phyloP scores from a whole-genome alignment of 1,140 invertebrate genomes.

The Patella vulgata region DNA sequence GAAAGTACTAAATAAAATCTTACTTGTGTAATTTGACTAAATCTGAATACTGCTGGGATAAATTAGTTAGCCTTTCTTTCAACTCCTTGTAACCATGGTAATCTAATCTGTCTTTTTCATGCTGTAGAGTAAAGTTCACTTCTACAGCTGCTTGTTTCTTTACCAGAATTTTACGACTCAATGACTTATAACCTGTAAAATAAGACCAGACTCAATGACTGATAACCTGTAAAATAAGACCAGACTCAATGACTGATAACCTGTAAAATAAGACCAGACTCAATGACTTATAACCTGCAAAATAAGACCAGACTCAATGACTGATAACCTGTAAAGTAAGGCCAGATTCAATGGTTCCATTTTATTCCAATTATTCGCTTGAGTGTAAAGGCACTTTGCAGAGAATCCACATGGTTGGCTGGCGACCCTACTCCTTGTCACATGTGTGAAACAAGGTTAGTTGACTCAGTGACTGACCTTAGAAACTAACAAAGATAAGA shows the following conservation, averaged over 20 bases:
- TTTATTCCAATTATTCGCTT: too few species aligned
- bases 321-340: too few species aligned
- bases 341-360: too few species aligned
- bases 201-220: slow-evolving; percentile 27
- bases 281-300: slow-evolving; percentile 45
- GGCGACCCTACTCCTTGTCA: too few species aligned
- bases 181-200: slow-evolving; percentile 44
- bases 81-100: slow-evolving; percentile 90
- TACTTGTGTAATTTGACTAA: slow-evolving; percentile 33
- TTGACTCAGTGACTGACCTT: too few species aligned
- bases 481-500: too few species aligned
- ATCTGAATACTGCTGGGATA: slow-evolving; percentile 81
- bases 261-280: slow-evolving; percentile 33
- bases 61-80: slow-evolving; percentile 82
- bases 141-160: slow-evolving; percentile 21
- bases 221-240: slow-evolving; percentile 41
- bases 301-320: too few species aligned
- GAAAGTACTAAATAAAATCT: too few species aligned
- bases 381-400: too few species aligned
- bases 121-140: slow-evolving; percentile 31
- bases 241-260: slow-evolving; percentile 41
- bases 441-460: too few species aligned
- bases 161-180: slow-evolving; percentile 37
- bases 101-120: slow-evolving; percentile 30
- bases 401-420: too few species aligned